Evolutionary conservation across 2,888 invertebrate genomes (phyloP).

Genomic region (Frankliniella fusca): DNA sequence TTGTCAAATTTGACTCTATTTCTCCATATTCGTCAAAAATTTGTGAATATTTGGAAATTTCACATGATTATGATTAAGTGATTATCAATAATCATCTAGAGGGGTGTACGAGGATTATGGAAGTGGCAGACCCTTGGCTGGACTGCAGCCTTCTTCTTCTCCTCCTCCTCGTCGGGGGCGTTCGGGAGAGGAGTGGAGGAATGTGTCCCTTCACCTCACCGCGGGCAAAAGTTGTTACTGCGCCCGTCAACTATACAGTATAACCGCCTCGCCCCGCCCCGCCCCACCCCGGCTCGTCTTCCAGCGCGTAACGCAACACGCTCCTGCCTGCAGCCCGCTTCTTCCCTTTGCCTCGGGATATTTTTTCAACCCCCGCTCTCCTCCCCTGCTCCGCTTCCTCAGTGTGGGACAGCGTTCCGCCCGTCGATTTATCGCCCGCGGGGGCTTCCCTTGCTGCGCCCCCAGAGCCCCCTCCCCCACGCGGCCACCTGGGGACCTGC

Average conservation of each 20-base stretch:
- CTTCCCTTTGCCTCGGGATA: not conserved
- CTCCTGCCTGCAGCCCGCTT: not conserved
- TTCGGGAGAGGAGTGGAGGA: no score
- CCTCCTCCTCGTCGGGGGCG: not conserved
- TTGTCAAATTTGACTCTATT: no score
- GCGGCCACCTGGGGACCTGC: conserved; percentile 16
- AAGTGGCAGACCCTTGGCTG: no score
- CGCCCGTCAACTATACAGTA: not conserved
- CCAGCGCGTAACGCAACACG: not conserved
- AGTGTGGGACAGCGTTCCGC: not conserved
- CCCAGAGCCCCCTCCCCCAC: not conserved
- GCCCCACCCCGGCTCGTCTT: not conserved
- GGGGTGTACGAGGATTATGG: no score
- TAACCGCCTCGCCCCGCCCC: not conserved
- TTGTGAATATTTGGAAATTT: no score
- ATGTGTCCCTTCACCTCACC: no score
- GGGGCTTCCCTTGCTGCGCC: not conserved
- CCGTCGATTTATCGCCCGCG: not conserved
- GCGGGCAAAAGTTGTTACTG: no score
- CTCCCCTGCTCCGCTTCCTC: not conserved
- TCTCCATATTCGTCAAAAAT: no score
- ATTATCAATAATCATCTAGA: no score
- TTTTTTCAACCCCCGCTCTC: not conserved
- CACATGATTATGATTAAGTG: no score
- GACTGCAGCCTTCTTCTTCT: not conserved